Percentiles rank a stretch among this genome's conserved stretches.
Conservation (phyloP, 2,113 vertebrate genomes). For the Stigmatopora nigra region DNA sequence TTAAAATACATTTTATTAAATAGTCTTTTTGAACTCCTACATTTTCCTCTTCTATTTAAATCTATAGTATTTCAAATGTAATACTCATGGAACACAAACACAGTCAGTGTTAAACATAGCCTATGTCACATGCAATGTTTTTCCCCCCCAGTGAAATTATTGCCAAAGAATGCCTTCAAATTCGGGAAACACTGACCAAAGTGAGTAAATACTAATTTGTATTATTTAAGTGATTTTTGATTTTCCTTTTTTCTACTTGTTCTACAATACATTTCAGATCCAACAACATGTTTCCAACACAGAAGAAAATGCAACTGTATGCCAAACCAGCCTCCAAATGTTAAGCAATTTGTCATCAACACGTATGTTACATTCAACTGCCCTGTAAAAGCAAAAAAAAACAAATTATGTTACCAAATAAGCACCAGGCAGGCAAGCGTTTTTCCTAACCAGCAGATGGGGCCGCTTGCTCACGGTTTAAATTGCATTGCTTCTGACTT, state of each 20-base stretch:
- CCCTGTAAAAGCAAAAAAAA: not conserved
- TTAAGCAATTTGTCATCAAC: conserved; percentile 70
- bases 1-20: conserved; percentile 2
- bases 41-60: too few species aligned
- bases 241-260: not conserved
- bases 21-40: too few species aligned
- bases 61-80: too few species aligned
- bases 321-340: conserved; percentile 68
- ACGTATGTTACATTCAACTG: conserved; percentile 65
- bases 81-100: too few species aligned
- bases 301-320: conserved; percentile 68
- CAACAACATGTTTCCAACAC: conserved; percentile 70
- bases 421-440: not conserved
- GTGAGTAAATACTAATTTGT: conserved; percentile 65
- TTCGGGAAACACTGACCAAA: conserved; percentile 72
- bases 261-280: conserved; percentile 65
- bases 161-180: conserved; percentile 65
- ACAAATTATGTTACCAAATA: not conserved
- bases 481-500: not conserved
- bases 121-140: not conserved
- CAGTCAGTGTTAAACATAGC: too few species aligned
- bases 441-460: conserved; percentile 40
- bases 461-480: conserved; percentile 11
- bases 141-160: conserved; percentile 74
- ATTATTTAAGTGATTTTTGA: not conserved